Base-by-base conservation (phyloP, 1,140 invertebrate species). In the Proctacanthus coquilletti region DNA sequence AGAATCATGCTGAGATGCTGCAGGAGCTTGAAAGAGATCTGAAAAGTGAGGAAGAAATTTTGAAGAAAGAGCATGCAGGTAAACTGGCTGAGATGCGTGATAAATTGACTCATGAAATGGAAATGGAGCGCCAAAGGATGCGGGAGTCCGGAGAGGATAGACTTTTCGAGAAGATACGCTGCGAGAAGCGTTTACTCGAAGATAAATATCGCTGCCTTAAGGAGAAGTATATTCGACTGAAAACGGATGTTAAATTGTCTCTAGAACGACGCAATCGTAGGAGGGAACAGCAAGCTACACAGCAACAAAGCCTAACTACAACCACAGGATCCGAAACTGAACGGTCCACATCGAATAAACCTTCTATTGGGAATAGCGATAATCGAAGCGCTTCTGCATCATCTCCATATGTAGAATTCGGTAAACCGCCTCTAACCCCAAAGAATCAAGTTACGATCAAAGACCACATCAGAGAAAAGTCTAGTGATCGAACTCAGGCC, bases 191-290 rank as follows among this genome's bases (percentile, higher is more conserved):
- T 3, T 51, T 80, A 13, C 45, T 84, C 0, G 71, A 77, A 43
- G 80, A 84, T 45, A 84, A 84, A 49, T 85, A 84, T 49, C 66
- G 70, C n/a, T 80, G 74, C 37, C 60, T 85, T 14, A 84, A 84
- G 54, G 80, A 84, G 46, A 84, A 85, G 51, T 83, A 85, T 48
- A 65, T 78, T 11, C 66, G 78, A n/a, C 54, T 85, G 18, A 85
- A 84, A 50, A 79, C 72, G 6, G 80, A 84, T 38, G 75, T 83
- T 3, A 77, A 79, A 51, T 52, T 77, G 14, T 65, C 66, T 0
- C 56, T 75, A 14, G 75, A 79, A 45, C 68, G 66, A 36, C 60
- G 72, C 47, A 49, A 71, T 64, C 61, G 70, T 48, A 50, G 68
- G 41, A 63, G 71, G 46, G 63, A 80, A 60, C 64, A 74, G 47